Conservation (phyloP, 2,113 vertebrate species). For the Myocastor coypus region DNA sequence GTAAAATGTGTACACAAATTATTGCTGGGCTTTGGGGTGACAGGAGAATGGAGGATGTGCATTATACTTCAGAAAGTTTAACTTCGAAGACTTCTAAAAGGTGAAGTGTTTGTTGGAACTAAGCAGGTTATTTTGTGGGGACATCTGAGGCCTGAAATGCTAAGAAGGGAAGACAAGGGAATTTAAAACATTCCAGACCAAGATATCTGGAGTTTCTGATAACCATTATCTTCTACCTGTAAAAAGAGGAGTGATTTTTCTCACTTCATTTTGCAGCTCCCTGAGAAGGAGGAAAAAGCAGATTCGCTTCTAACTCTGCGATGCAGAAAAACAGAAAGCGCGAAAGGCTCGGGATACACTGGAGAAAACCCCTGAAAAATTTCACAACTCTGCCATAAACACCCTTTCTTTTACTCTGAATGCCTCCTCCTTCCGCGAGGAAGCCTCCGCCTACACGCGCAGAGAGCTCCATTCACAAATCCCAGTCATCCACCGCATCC, state of each 20-base stretch:
- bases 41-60: background rate
- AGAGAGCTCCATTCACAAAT: constrained; percentile 76
- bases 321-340: background rate
- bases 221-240: background rate
- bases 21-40: constrained; percentile 11
- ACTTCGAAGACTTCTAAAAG: background rate
- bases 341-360: background rate
- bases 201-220: background rate
- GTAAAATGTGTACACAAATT: constrained; percentile 13
- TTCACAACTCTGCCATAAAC: constrained; percentile 62
- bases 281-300: background rate
- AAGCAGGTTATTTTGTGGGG: constrained; percentile 2
- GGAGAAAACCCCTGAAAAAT: constrained; percentile 67
- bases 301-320: constrained; percentile 47
- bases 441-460: constrained; percentile 65
- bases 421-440: constrained; percentile 60
- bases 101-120: constrained; percentile 33
- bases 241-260: constrained; percentile 20
- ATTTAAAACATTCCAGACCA: background rate
- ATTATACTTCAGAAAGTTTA: constrained; percentile 29
- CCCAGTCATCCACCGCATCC: background rate
- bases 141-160: background rate
- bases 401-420: constrained; percentile 78
- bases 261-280: constrained; percentile 19
- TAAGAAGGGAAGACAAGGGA: background rate